Evolutionary conservation across 1,140 invertebrate species (phyloP), one percentile per base, ranked within the genome.

Genomic region (Oncopodura yosiiana): DNA sequence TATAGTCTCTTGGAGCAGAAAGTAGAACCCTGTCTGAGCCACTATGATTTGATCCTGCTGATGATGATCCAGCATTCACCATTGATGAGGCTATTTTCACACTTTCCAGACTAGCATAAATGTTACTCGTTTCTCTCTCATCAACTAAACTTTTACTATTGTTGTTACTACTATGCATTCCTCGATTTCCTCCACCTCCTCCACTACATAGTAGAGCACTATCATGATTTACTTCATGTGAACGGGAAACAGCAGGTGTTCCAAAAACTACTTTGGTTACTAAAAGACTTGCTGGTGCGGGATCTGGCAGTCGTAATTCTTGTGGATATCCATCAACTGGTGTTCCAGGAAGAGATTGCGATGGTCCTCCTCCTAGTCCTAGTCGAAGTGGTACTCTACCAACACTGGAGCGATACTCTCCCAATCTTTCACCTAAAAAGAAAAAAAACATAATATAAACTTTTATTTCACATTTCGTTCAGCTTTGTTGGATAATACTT

Each of bases 181-280:
- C n/a, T n/a, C n/a, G n/a, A n/a, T 42, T 30, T 30, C 42, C 42
- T 21, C 49, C 53, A 6, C 42, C 39, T 23, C 49, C 51, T 36
- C 56, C 53, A 26, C 56, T 59, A 36, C 58, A 64, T 3, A 61
- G 45, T 16, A 64, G 44, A 14, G 62, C 56, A 32, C 58, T 61
- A 29, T 64, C 62, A 46, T 59, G 56, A 49, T 61, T 64, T n/a
- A 64, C 62, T 42, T 64, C 62, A n/a, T n/a, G n/a, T n/a, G n/a
- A n/a, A 27, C 62, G 58, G 24, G 58, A 61, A 18, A 60, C 58
- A 18, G 59, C 62, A 26, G 62, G 62, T 23, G 58, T 64, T 14
- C 62, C 62, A 45, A 64, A 64, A 42, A 64, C 62, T 39, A 64
- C 62, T 56, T 64, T 64, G 38, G 62, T 64, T 45, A 64, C 62